These are phyloP conservation scores for Blastobasis adustella DNA, from an alignment of 2,888 invertebrate genomes.

Conservation along the genomic window DNA sequence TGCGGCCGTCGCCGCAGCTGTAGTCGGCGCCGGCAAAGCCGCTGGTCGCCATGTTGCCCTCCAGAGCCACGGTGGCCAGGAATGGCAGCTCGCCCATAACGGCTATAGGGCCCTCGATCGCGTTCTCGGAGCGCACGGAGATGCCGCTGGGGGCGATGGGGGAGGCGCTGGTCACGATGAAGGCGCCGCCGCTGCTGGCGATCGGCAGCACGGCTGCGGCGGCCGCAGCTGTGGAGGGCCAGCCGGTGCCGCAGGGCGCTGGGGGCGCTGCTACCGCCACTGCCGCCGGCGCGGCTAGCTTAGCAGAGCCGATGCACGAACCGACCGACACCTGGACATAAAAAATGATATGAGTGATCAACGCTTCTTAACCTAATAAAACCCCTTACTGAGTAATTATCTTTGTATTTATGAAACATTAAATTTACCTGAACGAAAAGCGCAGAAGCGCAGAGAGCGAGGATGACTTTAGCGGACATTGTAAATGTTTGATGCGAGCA, in stretches of 20 bases:
- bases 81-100: conserved; percentile 34
- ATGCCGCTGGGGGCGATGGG: conserved; percentile 7
- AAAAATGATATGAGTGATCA: too few relatives aligned
- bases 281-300: conserved; percentile 2
- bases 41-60: conserved; percentile 24
- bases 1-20: background rate
- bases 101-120: conserved; percentile 28
- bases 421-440: background rate
- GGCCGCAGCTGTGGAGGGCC: background rate
- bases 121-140: conserved; percentile 27
- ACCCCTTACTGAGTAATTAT: too few relatives aligned
- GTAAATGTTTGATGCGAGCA: too few relatives aligned
- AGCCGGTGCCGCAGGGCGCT: background rate
- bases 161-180: background rate
- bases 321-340: background rate
- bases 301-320: background rate
- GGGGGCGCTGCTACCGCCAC: background rate
- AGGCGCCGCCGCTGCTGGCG: conserved; percentile 3
- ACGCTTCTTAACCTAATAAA: too few relatives aligned
- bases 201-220: background rate
- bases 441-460: too few relatives aligned
- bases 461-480: too few relatives aligned
- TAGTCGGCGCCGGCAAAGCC: conserved; percentile 18
- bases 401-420: too few relatives aligned
- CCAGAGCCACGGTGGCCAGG: conserved; percentile 31